phyloP scores from a whole-genome alignment of 2,797 vertebrate species.

The Peromyscus nudipes region DNA sequence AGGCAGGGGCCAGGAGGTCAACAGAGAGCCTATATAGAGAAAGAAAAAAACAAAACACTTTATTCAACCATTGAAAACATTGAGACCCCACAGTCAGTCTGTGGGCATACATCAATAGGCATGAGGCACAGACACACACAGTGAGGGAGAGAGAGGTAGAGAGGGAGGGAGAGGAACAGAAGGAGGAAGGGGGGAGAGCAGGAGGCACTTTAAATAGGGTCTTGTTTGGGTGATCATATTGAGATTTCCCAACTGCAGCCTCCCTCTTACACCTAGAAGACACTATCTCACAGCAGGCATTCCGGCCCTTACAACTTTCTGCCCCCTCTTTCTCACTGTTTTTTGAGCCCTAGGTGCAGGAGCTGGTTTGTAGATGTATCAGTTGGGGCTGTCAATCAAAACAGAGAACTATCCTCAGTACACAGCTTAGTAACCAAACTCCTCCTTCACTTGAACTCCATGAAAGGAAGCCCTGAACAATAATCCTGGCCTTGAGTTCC shows the following conservation, averaged over 20 bases:
- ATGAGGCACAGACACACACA: not conserved
- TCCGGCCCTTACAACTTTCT: not conserved
- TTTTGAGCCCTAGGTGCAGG: not conserved
- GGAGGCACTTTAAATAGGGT: not conserved
- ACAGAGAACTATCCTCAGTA: not conserved
- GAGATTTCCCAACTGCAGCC: not conserved
- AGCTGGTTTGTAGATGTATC: not conserved
- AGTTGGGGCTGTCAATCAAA: not conserved
- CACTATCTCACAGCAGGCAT: not conserved
- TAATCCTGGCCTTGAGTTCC: not conserved
- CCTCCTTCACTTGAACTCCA: not conserved
- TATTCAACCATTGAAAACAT: not conserved
- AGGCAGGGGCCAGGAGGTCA: not conserved
- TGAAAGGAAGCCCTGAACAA: not conserved
- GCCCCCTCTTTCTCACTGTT: not conserved
- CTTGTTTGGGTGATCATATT: not conserved
- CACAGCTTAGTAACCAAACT: not conserved
- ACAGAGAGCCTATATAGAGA: not conserved
- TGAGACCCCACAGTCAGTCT: not conserved
- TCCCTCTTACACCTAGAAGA: not conserved
- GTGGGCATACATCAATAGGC: not conserved
- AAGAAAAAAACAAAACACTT: not conserved
- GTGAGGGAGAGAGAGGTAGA: too few species aligned
- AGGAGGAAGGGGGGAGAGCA: rapidly evolving
- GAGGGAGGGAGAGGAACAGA: not conserved